Conservation (phyloP, 1,140 invertebrate genomes). For the Aphaenogaster ashmeadi region DNA sequence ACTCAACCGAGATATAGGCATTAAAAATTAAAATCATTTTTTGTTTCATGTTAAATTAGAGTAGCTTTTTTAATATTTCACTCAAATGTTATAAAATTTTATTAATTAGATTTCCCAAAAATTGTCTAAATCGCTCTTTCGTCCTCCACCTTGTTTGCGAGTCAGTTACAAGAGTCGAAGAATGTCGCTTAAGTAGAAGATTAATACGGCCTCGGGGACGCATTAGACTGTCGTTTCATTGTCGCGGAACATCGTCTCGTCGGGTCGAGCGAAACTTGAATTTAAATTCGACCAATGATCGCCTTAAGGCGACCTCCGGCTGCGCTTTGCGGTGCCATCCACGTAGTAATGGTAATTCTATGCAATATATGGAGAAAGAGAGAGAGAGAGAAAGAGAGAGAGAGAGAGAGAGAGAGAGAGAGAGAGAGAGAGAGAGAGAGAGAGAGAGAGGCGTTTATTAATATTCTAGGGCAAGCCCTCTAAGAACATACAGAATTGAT, state of each 20-base stretch:
- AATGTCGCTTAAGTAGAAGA: constrained; percentile 57
- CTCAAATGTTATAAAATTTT: background rate
- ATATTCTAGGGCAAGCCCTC: too few species aligned
- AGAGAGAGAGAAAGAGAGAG: background rate
- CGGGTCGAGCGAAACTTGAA: constrained; percentile 48
- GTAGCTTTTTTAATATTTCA: background rate
- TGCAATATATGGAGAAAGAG: background rate
- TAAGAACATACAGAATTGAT: too few species aligned
- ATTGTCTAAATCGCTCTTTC: constrained; percentile 11
- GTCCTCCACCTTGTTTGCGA: constrained; percentile 33
- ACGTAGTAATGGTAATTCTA: background rate
- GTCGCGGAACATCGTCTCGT: constrained; percentile 46
- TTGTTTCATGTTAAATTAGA: background rate
- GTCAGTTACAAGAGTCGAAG: constrained; percentile 15
- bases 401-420: too few species aligned
- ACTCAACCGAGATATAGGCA: too few species aligned
- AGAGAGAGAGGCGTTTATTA: too few species aligned
- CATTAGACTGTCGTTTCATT: constrained; percentile 60
- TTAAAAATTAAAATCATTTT: background rate
- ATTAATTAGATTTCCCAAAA: constrained; percentile 7
- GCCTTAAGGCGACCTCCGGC: constrained; percentile 27
- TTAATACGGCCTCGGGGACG: constrained; percentile 58
- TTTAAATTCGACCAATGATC: constrained; percentile 62
- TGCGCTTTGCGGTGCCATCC: constrained; percentile 28
- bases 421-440: too few species aligned